phyloP scores from a whole-genome alignment of 2,888 invertebrate genomes.

The Macrosiphum euphorbiae region DNA sequence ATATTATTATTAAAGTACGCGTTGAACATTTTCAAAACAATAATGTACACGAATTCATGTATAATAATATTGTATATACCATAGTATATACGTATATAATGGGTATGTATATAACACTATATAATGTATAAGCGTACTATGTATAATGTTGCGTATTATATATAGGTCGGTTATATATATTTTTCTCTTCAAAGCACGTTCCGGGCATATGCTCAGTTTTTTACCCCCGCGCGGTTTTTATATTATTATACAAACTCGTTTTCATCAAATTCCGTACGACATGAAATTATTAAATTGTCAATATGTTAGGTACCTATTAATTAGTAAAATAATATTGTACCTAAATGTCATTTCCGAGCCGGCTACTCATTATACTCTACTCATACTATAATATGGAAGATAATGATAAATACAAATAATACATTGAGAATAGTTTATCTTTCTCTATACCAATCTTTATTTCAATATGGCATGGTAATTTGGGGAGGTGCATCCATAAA shows the following conservation, averaged over 20 bases:
- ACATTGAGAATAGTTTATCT: too few relatives aligned
- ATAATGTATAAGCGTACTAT: neutral
- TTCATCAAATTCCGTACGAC: neutral
- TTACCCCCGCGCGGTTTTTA: neutral
- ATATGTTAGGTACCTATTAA: neutral
- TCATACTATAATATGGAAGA: too few relatives aligned
- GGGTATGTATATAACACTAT: too few relatives aligned
- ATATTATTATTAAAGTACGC: neutral
- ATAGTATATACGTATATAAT: neutral
- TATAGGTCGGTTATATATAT: neutral
- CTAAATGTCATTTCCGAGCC: neutral
- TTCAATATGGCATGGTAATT: too few relatives aligned
- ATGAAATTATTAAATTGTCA: neutral
- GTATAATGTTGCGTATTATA: neutral
- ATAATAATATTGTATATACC: neutral
- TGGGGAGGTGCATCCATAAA: too few relatives aligned
- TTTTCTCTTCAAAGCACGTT: slow-evolving; percentile 3
- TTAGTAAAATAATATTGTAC: neutral
- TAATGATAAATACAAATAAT: too few relatives aligned
- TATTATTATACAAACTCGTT: neutral
- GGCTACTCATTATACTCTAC: neutral
- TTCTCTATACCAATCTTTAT: too few relatives aligned
- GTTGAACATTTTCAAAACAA: slow-evolving; percentile 6
- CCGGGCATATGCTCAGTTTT: neutral
- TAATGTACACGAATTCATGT: neutral